Percentiles rank a stretch among this genome's conserved stretches.
phyloP scores from a whole-genome alignment of 2,888 invertebrate genomes.

The Amiota minor region DNA sequence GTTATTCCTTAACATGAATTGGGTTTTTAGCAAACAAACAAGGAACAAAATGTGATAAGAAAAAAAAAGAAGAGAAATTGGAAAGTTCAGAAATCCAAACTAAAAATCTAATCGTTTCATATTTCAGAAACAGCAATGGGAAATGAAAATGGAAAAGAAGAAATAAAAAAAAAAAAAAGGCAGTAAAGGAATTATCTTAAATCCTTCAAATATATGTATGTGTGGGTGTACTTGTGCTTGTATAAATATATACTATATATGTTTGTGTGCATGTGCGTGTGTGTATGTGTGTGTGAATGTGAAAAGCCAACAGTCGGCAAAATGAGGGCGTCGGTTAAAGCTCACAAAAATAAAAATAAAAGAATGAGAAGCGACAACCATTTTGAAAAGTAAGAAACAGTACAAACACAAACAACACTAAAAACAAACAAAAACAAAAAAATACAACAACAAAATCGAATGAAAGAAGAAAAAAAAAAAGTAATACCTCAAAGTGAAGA shows the following conservation, averaged over 20 bases:
- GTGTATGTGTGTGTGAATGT: too few species aligned
- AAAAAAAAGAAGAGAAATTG: neutral
- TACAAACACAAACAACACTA: neutral
- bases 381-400: slow-evolving; percentile 35
- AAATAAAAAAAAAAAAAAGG: neutral
- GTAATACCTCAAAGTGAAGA: neutral
- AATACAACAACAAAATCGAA: neutral
- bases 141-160: neutral
- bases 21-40: neutral
- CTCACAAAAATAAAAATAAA: neutral
- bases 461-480: slow-evolving; percentile 20
- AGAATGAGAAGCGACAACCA: slow-evolving; percentile 37
- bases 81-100: neutral
- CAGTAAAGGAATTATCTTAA: neutral
- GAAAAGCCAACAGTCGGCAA: too few species aligned
- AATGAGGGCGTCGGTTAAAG: neutral
- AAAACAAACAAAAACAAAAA: too few species aligned
- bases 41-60: neutral
- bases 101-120: slow-evolving; percentile 15
- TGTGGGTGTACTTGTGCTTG: neutral
- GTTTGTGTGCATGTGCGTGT: too few species aligned
- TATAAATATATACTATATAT: too few species aligned
- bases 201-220: neutral
- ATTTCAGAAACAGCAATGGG: slow-evolving; percentile 27
- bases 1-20: too few species aligned